These are phyloP conservation scores for Acleris sparsana DNA, from an alignment of 2,888 invertebrate genomes.

Conservation along the genomic window DNA sequence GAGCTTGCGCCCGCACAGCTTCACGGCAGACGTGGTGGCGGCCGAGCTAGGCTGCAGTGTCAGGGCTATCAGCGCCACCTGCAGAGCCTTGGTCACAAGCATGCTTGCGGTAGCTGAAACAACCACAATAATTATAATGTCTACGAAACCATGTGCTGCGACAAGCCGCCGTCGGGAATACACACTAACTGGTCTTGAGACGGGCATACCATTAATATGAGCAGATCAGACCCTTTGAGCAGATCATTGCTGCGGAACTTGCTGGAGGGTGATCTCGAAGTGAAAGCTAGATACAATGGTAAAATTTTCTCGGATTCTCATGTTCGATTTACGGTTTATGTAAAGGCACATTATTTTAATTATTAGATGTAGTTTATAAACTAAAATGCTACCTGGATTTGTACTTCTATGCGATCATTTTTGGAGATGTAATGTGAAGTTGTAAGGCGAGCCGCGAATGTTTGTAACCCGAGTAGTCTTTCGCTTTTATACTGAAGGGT, in stretches of 20 bases:
- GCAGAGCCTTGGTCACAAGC: slow-evolving; percentile 61
- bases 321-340: too few species aligned
- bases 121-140: slow-evolving; percentile 4
- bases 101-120: slow-evolving; percentile 55
- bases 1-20: slow-evolving; percentile 72
- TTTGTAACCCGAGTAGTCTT: slow-evolving; percentile 65
- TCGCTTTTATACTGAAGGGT: slow-evolving; percentile 77
- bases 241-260: too few species aligned
- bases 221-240: too few species aligned
- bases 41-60: slow-evolving; percentile 56
- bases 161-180: too few species aligned
- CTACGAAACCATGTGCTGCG: too few species aligned
- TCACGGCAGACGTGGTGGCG: slow-evolving; percentile 61
- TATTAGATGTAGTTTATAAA: neutral
- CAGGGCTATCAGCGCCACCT: slow-evolving; percentile 58
- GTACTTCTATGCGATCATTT: neutral
- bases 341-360: too few species aligned
- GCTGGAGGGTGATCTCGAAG: too few species aligned
- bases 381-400: neutral
- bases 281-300: too few species aligned
- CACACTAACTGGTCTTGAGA: too few species aligned
- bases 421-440: slow-evolving; percentile 23
- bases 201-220: too few species aligned
- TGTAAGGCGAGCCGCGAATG: slow-evolving; percentile 57
- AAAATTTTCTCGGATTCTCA: too few species aligned